Base-by-base conservation (phyloP, 1,140 invertebrate species). In the Aplysia californica region DNA sequence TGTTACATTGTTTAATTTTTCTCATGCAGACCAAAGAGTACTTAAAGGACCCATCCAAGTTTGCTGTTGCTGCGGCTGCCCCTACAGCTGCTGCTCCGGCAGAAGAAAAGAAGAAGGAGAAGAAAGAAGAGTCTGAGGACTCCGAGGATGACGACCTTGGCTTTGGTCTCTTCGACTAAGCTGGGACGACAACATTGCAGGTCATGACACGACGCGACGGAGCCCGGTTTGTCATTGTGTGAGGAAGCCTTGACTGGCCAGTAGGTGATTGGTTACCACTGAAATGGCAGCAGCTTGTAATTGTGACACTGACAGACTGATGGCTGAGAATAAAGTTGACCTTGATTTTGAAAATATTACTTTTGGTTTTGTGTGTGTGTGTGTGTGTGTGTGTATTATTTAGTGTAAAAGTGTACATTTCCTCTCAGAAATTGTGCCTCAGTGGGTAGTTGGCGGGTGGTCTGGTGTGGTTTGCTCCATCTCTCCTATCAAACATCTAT, bases 141-240 rank as follows among this genome's bases (percentile, higher is more conserved):
- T 84, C 82, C 36, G 95, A 96, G n/a, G n/a, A n/a, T 85, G 97
- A 98, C 88, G 97, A 98, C 88, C 98, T 99, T 96, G 97, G 97
- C 86, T 90, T 91, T 79, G 91, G 90, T 77, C 84, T 91, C 33
- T 91, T 91, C 82, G 91, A 91, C 83, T 91, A 91, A 87, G 77
- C n/a, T 26, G 20, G n/a, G 56, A n/a, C 56, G n/a, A 29, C 31
- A 29, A 58, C 56, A 58, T 5, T 58, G 31, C 3, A 58, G 56
- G n/a, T 58, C 31, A 23, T 23, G 10, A 15, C 26, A 18, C 58
- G 23, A 36, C 15, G 64, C 18, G 64, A 36, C 15, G 15, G 10
- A 36, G 18, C 18, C 29, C 15, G 10, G 23, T 18, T 10, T 33
- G 5, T 66, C 5, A 29, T 66, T 66, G 3, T 4, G 15, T 10